Percentiles rank a stretch among this genome's conserved stretches.
phyloP scores from a whole-genome alignment of 2,113 vertebrate genomes.

The Taurulus bubalis region DNA sequence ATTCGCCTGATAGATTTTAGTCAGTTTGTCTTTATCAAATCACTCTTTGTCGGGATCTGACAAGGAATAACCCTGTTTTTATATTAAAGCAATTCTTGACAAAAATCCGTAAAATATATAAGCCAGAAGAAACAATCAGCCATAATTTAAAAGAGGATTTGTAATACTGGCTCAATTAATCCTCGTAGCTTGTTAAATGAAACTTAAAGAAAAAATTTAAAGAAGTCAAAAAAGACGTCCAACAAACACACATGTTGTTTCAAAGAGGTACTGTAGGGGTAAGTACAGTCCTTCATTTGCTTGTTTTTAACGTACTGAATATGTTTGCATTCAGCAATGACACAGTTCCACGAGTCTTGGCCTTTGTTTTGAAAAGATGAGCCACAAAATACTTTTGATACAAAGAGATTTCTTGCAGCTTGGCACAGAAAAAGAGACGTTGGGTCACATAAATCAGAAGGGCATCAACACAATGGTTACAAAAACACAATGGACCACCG shows the following conservation, averaged over 20 bases:
- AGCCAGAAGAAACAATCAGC: background rate
- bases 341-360: too few species aligned
- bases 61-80: background rate
- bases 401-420: background rate
- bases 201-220: background rate
- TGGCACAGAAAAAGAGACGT: background rate
- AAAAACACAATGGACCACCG: background rate
- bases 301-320: too few species aligned
- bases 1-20: background rate
- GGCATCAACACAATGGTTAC: background rate
- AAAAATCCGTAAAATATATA: background rate
- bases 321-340: too few species aligned
- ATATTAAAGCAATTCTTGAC: background rate
- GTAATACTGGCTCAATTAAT: background rate
- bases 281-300: background rate
- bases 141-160: background rate
- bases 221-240: too few species aligned
- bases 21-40: background rate
- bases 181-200: background rate
- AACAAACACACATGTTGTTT: background rate
- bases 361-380: background rate
- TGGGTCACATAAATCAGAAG: constrained; percentile 21
- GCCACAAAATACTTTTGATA: background rate
- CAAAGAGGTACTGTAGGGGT: too few species aligned
- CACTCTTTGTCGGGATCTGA: too few species aligned